phyloP scores from a whole-genome alignment of 1,140 invertebrate species.

The Drosophila elegans region DNA sequence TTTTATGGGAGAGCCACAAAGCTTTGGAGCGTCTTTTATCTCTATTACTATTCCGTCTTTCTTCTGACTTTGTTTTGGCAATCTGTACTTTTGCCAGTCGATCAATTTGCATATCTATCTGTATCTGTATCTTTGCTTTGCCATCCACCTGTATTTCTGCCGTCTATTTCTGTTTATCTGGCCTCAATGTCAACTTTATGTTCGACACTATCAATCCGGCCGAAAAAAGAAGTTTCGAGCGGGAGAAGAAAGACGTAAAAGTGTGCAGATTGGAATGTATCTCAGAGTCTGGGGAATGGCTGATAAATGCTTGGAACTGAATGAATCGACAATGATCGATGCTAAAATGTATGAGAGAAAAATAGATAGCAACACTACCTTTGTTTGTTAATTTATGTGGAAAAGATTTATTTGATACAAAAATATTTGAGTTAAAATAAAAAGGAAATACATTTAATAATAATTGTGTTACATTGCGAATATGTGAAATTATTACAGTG shows the following conservation, averaged over 20 bases:
- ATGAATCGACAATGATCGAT: neutral
- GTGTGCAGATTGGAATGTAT: constrained; percentile 17
- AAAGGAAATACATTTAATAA: no score
- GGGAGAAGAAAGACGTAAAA: neutral
- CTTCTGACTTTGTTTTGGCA: constrained; percentile 30
- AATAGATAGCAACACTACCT: neutral
- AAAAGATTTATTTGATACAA: neutral
- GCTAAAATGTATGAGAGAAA: neutral
- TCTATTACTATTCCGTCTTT: constrained; percentile 15
- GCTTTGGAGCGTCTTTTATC: constrained; percentile 7
- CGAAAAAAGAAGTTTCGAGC: neutral
- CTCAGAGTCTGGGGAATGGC: neutral
- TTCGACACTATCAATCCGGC: constrained; percentile 15
- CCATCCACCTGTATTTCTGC: constrained; percentile 11
- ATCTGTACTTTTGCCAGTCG: constrained; percentile 24
- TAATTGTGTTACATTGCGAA: no score
- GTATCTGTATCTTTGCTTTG: neutral
- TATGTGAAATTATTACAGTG: no score
- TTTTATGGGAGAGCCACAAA: neutral
- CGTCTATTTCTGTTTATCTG: constrained; percentile 14
- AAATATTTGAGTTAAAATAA: no score
- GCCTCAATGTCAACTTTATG: constrained; percentile 33
- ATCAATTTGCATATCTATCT: constrained; percentile 43
- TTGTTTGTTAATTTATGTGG: no score
- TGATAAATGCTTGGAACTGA: neutral